Evolutionary conservation across 2,888 invertebrate species (phyloP).

Genomic region (Pollenia labialis): DNA sequence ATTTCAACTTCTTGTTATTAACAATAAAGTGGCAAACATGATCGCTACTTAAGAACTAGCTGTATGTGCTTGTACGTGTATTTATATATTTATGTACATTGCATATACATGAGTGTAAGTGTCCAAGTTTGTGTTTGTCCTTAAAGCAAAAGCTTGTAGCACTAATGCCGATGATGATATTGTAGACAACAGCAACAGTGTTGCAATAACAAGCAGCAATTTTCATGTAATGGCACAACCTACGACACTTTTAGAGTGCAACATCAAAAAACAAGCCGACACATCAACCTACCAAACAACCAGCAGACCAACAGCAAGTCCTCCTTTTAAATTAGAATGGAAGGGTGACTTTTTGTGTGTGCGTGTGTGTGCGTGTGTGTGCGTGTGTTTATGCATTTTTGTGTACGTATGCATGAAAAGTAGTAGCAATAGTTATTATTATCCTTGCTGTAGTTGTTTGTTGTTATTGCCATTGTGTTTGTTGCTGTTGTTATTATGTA

Average conservation of each 20-base stretch:
- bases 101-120: neutral
- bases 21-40: neutral
- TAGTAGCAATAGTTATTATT: constrained; percentile 14
- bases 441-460: neutral
- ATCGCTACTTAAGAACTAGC: neutral
- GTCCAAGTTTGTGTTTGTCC: constrained; percentile 15
- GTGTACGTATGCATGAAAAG: neutral
- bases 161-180: constrained; percentile 31
- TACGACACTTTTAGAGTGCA: constrained; percentile 49
- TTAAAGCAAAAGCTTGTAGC: neutral
- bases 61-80: neutral
- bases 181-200: constrained; percentile 41
- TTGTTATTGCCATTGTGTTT: constrained; percentile 5
- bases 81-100: neutral
- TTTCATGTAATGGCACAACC: constrained; percentile 58
- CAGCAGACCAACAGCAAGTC: neutral
- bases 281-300: no score
- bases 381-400: neutral
- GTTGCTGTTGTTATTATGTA: constrained; percentile 10
- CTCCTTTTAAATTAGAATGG: neutral
- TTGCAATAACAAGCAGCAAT: constrained; percentile 42
- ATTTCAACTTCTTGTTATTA: constrained; percentile 25
- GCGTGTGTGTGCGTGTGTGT: neutral
- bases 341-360: neutral
- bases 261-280: neutral